Conservation (phyloP, 2,797 vertebrate species). For the Parauchenoglanis punctatus region DNA sequence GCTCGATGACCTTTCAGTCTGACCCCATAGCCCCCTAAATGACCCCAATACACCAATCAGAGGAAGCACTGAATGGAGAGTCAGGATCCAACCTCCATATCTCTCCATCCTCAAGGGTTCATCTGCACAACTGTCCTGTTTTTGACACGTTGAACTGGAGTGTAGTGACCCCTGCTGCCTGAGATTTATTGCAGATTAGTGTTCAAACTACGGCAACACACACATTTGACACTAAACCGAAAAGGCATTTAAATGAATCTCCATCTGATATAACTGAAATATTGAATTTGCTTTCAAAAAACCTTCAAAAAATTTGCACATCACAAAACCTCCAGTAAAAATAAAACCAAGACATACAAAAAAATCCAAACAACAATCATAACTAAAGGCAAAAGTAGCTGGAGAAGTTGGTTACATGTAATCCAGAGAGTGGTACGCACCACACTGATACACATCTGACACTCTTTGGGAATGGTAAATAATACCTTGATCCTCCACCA, state of each 20-base stretch:
- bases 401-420: neutral
- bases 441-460: neutral
- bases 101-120: conserved; percentile 20
- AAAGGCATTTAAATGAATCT: too few relatives aligned
- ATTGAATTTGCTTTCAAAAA: neutral
- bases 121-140: conserved; percentile 11
- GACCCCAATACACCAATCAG: conserved; percentile 42
- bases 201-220: conserved; percentile 21
- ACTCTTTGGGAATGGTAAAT: conserved; percentile 26
- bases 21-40: conserved; percentile 37
- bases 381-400: neutral
- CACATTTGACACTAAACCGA: neutral
- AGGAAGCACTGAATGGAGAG: neutral
- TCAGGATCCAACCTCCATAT: conserved; percentile 13
- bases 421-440: neutral
- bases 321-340: neutral
- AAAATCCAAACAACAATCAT: neutral
- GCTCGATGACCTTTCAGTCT: conserved; percentile 38
- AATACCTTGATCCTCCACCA: conserved; percentile 7
- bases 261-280: neutral
- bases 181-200: neutral
- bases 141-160: conserved; percentile 10
- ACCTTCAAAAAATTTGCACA: too few relatives aligned
- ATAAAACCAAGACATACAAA: conserved; percentile 1
- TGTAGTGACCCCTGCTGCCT: too few relatives aligned